These are phyloP conservation scores for Zootoca vivipara DNA, from an alignment of 2,113 vertebrate genomes.

Conservation along the genomic window DNA sequence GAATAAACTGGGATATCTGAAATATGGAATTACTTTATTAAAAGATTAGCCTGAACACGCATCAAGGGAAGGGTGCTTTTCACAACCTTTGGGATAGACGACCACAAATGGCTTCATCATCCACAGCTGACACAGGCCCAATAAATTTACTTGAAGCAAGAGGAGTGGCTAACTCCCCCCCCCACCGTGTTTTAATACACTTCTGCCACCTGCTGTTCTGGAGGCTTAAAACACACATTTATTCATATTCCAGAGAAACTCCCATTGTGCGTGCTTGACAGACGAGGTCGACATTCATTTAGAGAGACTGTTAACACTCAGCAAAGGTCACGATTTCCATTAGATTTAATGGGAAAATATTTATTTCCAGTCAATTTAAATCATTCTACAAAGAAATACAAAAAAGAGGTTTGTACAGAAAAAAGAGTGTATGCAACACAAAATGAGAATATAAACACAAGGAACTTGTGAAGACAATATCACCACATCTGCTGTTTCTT, in stretches of 20 bases:
- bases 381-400: slow-evolving; percentile 40
- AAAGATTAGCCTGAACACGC: neutral
- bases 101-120: neutral
- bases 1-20: neutral
- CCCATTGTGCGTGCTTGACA: neutral
- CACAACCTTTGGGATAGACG: neutral
- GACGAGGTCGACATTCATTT: neutral
- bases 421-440: neutral
- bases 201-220: neutral
- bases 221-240: neutral
- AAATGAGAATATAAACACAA: slow-evolving; percentile 25
- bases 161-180: neutral
- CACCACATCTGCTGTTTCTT: neutral
- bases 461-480: slow-evolving; percentile 32
- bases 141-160: neutral
- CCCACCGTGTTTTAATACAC: neutral
- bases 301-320: neutral
- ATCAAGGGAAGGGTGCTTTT: neutral
- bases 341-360: slow-evolving; percentile 23
- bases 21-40: neutral
- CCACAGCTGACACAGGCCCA: neutral
- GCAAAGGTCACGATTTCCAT: slow-evolving; percentile 14
- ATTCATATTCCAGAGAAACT: neutral
- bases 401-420: slow-evolving; percentile 26
- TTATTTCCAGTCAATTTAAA: slow-evolving; percentile 16